A percentile compares a stretch with the other conserved stretches of the same genome.
These are phyloP conservation scores for Mesaphorura yosii DNA, from an alignment of 1,140 invertebrate species.

Conservation along the genomic window DNA sequence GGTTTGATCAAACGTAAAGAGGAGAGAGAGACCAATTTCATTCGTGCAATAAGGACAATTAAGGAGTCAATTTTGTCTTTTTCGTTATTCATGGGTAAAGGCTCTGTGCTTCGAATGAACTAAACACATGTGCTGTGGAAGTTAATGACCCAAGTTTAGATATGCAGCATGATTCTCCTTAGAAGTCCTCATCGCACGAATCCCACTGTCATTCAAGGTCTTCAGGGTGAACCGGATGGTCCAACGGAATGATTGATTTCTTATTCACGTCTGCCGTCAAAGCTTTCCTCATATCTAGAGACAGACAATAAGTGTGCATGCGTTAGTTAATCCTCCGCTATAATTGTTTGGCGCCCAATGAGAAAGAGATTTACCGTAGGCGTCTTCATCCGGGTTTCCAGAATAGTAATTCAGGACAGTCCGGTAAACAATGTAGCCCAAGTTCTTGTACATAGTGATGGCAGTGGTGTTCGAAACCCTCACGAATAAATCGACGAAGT, in stretches of 20 bases:
- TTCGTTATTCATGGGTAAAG: no score
- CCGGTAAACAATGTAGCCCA: constrained; percentile 95
- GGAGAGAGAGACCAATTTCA: no score
- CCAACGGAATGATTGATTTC: constrained; percentile 84
- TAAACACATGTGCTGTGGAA: no score
- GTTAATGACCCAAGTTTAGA: no score
- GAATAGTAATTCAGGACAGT: constrained; percentile 96
- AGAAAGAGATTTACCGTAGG: constrained; percentile 66
- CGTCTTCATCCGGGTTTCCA: constrained; percentile 94
- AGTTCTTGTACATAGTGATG: constrained; percentile 91
- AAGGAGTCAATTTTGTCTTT: no score
- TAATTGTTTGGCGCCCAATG: neutral
- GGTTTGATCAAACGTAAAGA: no score
- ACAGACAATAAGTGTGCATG: constrained; percentile 30
- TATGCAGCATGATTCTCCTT: no score
- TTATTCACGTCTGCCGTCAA: constrained; percentile 81
- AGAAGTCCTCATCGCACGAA: neutral
- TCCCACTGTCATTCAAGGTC: constrained; percentile 64
- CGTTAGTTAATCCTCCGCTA: neutral
- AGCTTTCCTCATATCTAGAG: constrained; percentile 96
- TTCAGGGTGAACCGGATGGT: constrained; percentile 86
- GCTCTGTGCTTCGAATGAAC: no score
- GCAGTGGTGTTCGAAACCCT: constrained; percentile 93
- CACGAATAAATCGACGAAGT: constrained; percentile 98
- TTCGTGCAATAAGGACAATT: no score